Evolutionary conservation across 2,888 invertebrate genomes (phyloP), one percentile per base, ranked within the genome.

Genomic region (Azorinus chamasolen): DNA sequence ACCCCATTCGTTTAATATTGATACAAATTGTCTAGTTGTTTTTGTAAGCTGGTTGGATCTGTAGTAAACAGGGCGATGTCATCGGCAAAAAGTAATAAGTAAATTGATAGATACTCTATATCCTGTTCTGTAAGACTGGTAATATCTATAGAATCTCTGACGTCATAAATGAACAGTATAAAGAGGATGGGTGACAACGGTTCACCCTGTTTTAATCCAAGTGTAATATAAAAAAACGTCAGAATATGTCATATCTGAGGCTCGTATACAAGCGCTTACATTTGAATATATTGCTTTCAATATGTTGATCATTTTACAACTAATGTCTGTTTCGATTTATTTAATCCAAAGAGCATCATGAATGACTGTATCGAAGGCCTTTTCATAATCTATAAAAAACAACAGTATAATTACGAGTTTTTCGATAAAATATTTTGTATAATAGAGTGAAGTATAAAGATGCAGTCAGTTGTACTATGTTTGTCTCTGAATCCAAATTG

Each of bases 141-240:
- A 41, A 61, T 20, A 24, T 70, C 41, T 14, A 55, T 37, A 39
- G 22, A 55, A 20, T 45, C 48, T 18, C 8, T 55, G 46, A 70
- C 43, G 50, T 71, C 71, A 58, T 71, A 63, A 6, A 71, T 37
- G 18, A 71, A 63, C 12, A 57, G 18, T 50, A 64, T 57, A 63
- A 69, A 69, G 1, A 69, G 46, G 12, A 59, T 25, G 5, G 62
- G 64, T 6, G 64, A 59, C 14, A 72, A 45, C 10, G 72, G 72
- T 16, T 64, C 64, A 3, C 65, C 65, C 22, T 72, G 59, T 37
- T 65, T 64, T 27, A 72, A 41, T 18, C 72, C 65, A 22, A 59
- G 12, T 14, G 65, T 20, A 12, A 58, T 53, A 41, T 71, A 41
- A 25, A 61, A n/a, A 58, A 32, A 58, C 41, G 1, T 68, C 59